A percentile compares a stretch with the other conserved stretches of the same genome.
These are phyloP conservation scores for Cyprinella venusta DNA, from an alignment of 2,797 vertebrate genomes.

Conservation along the genomic window DNA sequence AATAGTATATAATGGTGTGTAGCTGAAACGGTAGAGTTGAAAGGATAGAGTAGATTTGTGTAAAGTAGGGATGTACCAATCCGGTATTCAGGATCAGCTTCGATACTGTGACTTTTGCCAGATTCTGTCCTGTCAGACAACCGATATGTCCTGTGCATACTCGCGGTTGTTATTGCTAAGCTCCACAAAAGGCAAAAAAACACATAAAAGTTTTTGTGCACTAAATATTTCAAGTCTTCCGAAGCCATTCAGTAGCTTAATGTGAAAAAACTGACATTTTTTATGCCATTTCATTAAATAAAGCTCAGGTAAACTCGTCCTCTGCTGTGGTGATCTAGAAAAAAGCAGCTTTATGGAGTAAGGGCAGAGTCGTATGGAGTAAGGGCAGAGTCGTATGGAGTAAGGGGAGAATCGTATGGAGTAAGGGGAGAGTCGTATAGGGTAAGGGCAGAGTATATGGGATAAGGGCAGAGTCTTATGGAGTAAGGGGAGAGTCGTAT, in stretches of 20 bases:
- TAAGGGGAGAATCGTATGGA: background rate
- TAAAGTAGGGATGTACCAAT: background rate
- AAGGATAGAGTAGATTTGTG: background rate
- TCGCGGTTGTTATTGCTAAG: no score
- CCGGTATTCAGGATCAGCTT: background rate
- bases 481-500: background rate
- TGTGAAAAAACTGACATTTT: no score
- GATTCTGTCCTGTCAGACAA: background rate
- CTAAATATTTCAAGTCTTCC: background rate
- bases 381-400: background rate
- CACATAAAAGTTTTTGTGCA: background rate
- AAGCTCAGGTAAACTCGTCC: background rate
- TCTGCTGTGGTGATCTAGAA: background rate
- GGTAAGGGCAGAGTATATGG: background rate
- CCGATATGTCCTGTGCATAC: background rate
- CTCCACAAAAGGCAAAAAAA: background rate
- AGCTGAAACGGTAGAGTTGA: background rate
- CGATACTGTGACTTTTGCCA: background rate
- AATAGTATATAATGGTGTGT: background rate
- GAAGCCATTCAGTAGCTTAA: background rate
- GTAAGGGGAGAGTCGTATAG: background rate
- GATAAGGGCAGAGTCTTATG: background rate
- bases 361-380: background rate
- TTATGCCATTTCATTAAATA: no score
- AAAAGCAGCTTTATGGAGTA: no score